A percentile compares a stretch with the other conserved stretches of the same genome.
Conservation (phyloP, 2,797 vertebrate genomes). For the Tadarida brasiliensis region DNA sequence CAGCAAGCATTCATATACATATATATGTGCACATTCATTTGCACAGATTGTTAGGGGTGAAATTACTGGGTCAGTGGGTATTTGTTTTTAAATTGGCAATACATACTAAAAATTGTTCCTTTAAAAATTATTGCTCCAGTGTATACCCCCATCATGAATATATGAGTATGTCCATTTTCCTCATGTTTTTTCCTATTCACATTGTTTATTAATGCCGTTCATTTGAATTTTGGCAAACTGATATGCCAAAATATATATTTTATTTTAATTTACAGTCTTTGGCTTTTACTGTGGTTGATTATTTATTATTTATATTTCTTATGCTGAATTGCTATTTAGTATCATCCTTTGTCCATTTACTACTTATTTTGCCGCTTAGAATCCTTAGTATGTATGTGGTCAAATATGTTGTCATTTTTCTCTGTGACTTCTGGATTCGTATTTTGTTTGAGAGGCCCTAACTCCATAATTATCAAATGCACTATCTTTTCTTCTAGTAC, state of each 20-base stretch:
- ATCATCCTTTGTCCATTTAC: not conserved
- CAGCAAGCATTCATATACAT: not conserved
- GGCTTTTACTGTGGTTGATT: not conserved
- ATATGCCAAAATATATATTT: not conserved
- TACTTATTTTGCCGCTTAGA: not conserved
- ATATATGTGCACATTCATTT: no score
- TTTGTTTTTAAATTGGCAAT: not conserved
- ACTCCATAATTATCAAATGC: not conserved
- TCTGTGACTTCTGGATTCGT: not conserved
- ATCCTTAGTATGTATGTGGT: not conserved
- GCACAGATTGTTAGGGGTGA: not conserved
- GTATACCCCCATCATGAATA: not conserved
- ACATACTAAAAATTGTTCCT: not conserved
- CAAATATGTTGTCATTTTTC: not conserved
- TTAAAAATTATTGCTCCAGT: not conserved
- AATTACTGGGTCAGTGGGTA: not conserved
- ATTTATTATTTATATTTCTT: not conserved
- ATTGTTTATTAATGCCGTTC: not conserved
- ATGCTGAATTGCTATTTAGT: not conserved
- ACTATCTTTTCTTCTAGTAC: not conserved
- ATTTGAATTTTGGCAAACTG: not conserved
- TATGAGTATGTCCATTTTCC: not conserved
- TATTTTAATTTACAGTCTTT: conserved; percentile 4
- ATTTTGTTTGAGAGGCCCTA: not conserved
- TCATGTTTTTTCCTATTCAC: not conserved